These are phyloP conservation scores for Chaetura pelagica DNA, from an alignment of 2,113 vertebrate species.

Conservation along the genomic window DNA sequence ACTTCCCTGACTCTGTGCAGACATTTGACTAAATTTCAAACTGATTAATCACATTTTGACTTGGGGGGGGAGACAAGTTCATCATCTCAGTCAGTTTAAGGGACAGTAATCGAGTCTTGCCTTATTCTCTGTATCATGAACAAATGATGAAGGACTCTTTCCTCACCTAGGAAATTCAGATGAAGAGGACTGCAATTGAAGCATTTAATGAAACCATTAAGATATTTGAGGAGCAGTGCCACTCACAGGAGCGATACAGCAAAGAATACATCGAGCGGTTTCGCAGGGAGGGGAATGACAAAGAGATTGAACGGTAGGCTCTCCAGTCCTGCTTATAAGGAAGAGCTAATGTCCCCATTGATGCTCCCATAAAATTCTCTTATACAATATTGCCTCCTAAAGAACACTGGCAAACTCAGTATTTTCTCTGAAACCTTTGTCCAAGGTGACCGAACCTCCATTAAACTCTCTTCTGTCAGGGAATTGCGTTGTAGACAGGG, in stretches of 20 bases:
- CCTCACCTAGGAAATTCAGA: conserved; percentile 90
- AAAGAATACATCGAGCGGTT: conserved; percentile 92
- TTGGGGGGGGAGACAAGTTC: neutral
- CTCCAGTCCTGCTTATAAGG: neutral
- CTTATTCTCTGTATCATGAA: neutral
- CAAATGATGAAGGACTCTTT: neutral
- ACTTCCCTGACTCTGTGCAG: neutral
- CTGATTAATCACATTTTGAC: neutral
- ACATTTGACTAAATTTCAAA: neutral
- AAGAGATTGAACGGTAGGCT: conserved; percentile 90
- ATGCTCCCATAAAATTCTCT: neutral
- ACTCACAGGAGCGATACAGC: conserved; percentile 90
- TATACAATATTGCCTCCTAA: neutral
- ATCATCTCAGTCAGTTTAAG: neutral
- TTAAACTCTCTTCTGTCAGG: neutral
- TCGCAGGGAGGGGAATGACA: conserved; percentile 86
- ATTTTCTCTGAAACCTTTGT: neutral
- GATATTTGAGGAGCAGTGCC: conserved; percentile 95
- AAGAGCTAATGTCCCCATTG: neutral
- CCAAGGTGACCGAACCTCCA: neutral
- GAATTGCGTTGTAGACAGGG: neutral
- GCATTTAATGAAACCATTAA: conserved; percentile 95
- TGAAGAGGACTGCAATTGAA: conserved; percentile 94
- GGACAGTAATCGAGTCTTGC: neutral
- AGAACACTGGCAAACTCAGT: neutral